Conservation (phyloP, 1,140 invertebrate genomes). For the Drosophila suzukii region DNA sequence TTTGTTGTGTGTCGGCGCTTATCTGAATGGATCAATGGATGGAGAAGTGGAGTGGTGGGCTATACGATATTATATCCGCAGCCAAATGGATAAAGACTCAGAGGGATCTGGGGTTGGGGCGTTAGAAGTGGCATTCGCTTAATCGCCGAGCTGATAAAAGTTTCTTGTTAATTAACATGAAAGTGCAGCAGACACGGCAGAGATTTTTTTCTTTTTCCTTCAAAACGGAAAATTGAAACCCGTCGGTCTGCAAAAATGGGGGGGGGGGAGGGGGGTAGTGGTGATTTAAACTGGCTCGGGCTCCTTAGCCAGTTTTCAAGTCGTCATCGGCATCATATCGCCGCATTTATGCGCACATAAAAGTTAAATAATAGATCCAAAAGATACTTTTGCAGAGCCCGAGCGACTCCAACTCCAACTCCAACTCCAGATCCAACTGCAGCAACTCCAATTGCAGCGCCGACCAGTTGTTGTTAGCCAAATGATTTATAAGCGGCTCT, state of each 20-base stretch:
- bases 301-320: conserved; percentile 50
- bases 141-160: conserved; percentile 69
- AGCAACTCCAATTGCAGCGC: conserved; percentile 39
- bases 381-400: conserved; percentile 71
- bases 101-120: conserved; percentile 16
- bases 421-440: conserved; percentile 12
- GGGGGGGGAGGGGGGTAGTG: background rate
- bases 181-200: conserved; percentile 53
- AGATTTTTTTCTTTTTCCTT: background rate
- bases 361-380: conserved; percentile 83
- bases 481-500: conserved; percentile 70
- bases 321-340: conserved; percentile 72
- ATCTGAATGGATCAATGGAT: conserved; percentile 32
- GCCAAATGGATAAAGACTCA: no score
- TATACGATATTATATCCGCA: background rate
- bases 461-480: conserved; percentile 53
- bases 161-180: conserved; percentile 79
- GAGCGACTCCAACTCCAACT: conserved; percentile 9
- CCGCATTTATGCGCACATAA: conserved; percentile 83
- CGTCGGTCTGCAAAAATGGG: background rate
- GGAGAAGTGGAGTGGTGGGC: background rate
- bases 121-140: conserved; percentile 52
- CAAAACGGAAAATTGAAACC: conserved; percentile 17
- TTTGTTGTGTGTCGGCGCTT: conserved; percentile 69
- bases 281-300: conserved; percentile 31